Evolutionary conservation across 2,888 invertebrate genomes (phyloP).

Genomic region (Trileptium ribeirensis): DNA sequence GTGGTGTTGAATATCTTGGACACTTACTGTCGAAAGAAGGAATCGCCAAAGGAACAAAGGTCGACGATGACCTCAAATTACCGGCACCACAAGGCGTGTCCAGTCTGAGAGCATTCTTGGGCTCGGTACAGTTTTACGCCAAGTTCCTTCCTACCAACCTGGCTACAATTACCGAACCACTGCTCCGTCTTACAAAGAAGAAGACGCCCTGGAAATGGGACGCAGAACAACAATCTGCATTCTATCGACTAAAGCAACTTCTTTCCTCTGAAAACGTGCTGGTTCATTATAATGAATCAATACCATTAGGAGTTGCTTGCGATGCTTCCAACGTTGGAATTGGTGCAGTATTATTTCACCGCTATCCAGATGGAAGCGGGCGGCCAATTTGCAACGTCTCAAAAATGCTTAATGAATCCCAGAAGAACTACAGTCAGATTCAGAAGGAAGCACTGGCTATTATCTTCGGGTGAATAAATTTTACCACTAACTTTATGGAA

Average conservation of each 20-base stretch:
- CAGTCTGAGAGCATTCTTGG: constrained; percentile 21
- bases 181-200: background rate
- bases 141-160: constrained; percentile 21
- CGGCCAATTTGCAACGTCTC: constrained; percentile 16
- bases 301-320: background rate
- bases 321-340: background rate
- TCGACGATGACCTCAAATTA: constrained; percentile 23
- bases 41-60: background rate
- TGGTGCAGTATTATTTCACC: background rate
- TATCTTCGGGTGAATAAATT: background rate
- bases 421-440: constrained; percentile 3
- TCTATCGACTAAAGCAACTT: constrained; percentile 15
- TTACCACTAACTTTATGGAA: background rate
- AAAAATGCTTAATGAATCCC: background rate
- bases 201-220: constrained; percentile 4
- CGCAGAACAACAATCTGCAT: constrained; percentile 15
- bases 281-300: background rate
- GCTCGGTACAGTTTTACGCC: constrained; percentile 22
- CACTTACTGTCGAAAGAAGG: background rate
- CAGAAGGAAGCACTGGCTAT: constrained; percentile 7
- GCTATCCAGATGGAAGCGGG: constrained; percentile 12
- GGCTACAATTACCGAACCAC: constrained; percentile 10
- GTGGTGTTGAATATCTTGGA: background rate
- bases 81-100: constrained; percentile 23
- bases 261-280: constrained; percentile 7